Evolutionary conservation across 2,888 invertebrate species (phyloP).

Genomic region (Ichneumoninae sp.): DNA sequence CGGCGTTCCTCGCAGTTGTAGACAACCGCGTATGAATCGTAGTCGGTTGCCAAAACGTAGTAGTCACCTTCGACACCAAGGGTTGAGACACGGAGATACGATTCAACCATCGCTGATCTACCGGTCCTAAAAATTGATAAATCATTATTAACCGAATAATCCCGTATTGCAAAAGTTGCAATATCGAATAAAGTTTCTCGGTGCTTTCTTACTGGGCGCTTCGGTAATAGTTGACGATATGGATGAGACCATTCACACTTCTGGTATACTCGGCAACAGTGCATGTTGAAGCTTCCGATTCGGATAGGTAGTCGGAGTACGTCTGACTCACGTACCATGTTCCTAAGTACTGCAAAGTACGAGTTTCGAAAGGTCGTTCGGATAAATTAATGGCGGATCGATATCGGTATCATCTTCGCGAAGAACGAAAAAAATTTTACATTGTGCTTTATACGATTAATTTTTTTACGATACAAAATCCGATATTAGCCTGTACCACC

Average conservation of each 20-base stretch:
- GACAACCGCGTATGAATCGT: not conserved
- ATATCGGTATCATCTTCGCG: not conserved
- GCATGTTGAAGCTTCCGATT: not conserved
- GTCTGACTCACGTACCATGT: not conserved
- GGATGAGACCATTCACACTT: not conserved
- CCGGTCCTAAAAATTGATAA: not conserved
- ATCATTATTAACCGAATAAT: not conserved
- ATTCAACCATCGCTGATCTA: not conserved
- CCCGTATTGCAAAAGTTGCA: not conserved
- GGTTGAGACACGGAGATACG: not conserved
- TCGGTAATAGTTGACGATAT: not conserved
- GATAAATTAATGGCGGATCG: not conserved
- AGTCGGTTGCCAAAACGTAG: not conserved
- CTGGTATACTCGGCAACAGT: not conserved
- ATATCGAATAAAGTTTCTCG: not conserved
- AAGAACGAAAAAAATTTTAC: not conserved
- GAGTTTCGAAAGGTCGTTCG: not conserved
- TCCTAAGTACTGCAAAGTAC: not conserved
- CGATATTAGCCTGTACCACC: not conserved
- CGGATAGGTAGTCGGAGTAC: not conserved
- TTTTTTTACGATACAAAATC: not conserved
- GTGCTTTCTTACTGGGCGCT: not conserved
- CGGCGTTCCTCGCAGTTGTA: not conserved
- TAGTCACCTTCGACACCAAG: conserved; percentile 7
- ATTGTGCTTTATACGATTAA: not conserved